A percentile compares a stretch with the other conserved stretches of the same genome.
Conservation (phyloP, 2,797 vertebrate species). For the Pitangus sulphuratus region DNA sequence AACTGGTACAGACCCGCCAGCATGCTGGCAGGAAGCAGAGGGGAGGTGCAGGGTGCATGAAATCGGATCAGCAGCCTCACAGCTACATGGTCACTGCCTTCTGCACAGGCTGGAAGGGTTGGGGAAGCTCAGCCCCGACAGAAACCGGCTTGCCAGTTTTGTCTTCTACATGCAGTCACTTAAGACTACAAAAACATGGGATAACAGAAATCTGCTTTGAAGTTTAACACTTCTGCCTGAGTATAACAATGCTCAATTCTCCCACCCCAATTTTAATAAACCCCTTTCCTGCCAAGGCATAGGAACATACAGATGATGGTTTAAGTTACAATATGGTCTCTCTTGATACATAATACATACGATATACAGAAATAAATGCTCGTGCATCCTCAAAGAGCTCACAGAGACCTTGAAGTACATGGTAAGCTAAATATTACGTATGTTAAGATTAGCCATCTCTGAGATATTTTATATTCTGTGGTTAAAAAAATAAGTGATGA, state of each 20-base stretch:
- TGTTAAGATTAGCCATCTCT: background rate
- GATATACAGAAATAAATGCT: background rate
- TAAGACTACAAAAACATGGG: background rate
- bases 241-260: background rate
- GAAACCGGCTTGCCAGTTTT: background rate
- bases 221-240: background rate
- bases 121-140: background rate
- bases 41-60: fast-evolving
- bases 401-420: background rate
- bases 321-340: background rate
- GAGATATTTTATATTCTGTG: background rate
- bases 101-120: background rate
- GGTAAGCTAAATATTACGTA: background rate
- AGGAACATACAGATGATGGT: background rate
- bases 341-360: background rate
- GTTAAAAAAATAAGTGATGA: background rate
- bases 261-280: background rate
- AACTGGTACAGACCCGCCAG: background rate
- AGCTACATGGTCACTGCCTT: background rate
- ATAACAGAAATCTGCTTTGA: background rate
- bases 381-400: background rate
- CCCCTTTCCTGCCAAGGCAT: background rate
- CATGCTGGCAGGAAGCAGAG: background rate
- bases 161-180: background rate
- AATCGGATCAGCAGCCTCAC: background rate